Evolutionary conservation across 2,888 invertebrate genomes (phyloP), one percentile per base, ranked within the genome.

Genomic region (Platycheirus albimanus): DNA sequence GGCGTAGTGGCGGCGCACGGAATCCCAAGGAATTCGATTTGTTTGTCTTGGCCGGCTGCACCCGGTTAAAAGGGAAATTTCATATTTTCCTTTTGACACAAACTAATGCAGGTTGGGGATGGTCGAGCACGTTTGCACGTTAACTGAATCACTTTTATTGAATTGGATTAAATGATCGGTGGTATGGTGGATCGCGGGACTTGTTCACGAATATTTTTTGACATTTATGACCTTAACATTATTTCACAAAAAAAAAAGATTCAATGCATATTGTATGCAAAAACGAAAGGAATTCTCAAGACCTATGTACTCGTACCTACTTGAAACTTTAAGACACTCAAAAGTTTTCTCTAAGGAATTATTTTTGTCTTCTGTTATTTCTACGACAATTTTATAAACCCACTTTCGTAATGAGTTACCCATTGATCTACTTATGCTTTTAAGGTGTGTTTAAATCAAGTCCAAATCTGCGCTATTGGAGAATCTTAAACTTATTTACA

Each of bases 11-110:
- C 38, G 52, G 49, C 47, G 56, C 28, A 33, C 58, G 15, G 13
- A 19, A 41, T 33, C 8, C 33, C 6, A 36, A 61, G 47, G 70
- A 47, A 76, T 70, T 58, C 58, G 64, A 45, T 70, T 63, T 69
- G 28, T 54, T 38, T 49, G 24, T 45, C 33, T 52, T 58, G 75
- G 61, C 28, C 45, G 69, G 10, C 54, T 75, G 54, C 54, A 61
- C 66, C 43, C 38, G 78, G 47, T 41, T 79, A 69, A 79, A 79
- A 79, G 75, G 79, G 79, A 79, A 79, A 79, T 63, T 79, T 79
- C 52, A 79, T 74, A 74, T 74, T 74, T 30, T 20, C 19, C 61
- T 54, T 15, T 61, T 66, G 67, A 63, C 52, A 63, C 28, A 76
- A 52, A 49, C 69, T 51, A 58, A 69, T 51, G 74, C 43, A 58